phyloP scores from a whole-genome alignment of 2,113 vertebrate species.

The Hirundichthys speculiger region DNA sequence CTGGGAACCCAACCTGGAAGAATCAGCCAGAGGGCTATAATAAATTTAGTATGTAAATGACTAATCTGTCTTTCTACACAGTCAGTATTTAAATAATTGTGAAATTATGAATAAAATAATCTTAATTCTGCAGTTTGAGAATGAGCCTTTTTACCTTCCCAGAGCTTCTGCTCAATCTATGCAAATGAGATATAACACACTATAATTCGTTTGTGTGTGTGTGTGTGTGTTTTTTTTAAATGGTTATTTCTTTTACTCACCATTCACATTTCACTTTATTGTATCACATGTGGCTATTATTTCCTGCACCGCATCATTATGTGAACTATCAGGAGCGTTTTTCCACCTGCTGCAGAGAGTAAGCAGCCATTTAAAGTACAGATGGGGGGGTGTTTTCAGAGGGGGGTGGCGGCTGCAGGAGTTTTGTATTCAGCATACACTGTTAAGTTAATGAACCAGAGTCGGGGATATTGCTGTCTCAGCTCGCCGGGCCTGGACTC shows the following conservation, averaged over 20 bases:
- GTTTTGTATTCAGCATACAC: constrained; percentile 70
- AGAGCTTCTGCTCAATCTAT: no score
- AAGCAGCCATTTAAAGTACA: constrained; percentile 13
- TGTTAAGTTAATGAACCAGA: constrained; percentile 79
- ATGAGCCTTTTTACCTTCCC: no score
- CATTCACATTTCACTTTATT: constrained; percentile 27
- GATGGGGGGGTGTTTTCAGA: not conserved
- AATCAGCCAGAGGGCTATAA: no score
- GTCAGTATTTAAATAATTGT: no score
- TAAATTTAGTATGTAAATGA: no score
- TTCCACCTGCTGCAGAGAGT: constrained; percentile 33
- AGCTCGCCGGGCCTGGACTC: constrained; percentile 75
- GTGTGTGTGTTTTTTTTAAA: not conserved
- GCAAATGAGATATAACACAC: not conserved
- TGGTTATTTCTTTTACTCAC: constrained; percentile 13
- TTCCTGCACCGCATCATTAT: constrained; percentile 29
- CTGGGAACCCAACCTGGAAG: no score
- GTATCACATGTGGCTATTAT: constrained; percentile 24
- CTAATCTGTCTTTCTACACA: no score
- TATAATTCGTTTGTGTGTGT: constrained; percentile 1
- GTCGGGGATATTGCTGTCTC: constrained; percentile 80
- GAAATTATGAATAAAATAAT: no score
- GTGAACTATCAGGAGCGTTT: constrained; percentile 26
- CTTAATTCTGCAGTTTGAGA: no score
- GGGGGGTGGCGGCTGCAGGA: constrained; percentile 27